Evolutionary conservation across 2,888 invertebrate genomes (phyloP).

Genomic region (Drosophila lutescens): DNA sequence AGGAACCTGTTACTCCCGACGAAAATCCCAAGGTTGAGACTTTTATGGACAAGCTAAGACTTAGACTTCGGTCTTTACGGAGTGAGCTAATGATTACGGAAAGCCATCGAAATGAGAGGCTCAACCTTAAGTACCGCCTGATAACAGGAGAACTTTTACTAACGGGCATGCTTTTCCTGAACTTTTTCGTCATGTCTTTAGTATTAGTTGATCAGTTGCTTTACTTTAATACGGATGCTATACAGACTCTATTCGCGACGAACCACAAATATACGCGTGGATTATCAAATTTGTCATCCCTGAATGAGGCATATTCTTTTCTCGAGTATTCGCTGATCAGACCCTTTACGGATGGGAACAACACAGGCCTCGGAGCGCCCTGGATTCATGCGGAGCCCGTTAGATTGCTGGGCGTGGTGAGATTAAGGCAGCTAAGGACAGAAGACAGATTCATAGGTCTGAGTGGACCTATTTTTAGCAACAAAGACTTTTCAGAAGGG

Average conservation of each 20-base stretch:
- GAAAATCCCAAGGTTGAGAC: slow-evolving; percentile 18
- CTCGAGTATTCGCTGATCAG: slow-evolving; percentile 62
- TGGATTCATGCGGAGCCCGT: slow-evolving; percentile 68
- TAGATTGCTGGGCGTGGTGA: slow-evolving; percentile 73
- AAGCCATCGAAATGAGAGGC: slow-evolving; percentile 68
- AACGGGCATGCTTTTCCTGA: slow-evolving; percentile 68
- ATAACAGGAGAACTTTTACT: slow-evolving; percentile 73
- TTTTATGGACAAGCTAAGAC: slow-evolving; percentile 53
- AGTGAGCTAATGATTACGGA: slow-evolving; percentile 59
- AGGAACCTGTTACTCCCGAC: slow-evolving; percentile 1
- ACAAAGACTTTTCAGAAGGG: slow-evolving; percentile 51
- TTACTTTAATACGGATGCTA: slow-evolving; percentile 70
- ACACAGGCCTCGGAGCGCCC: neutral
- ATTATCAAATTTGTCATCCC: slow-evolving; percentile 23
- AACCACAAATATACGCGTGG: slow-evolving; percentile 51
- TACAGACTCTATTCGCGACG: slow-evolving; percentile 43
- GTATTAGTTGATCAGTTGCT: slow-evolving; percentile 52
- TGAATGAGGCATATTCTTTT: slow-evolving; percentile 62
- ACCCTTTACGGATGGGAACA: slow-evolving; percentile 41
- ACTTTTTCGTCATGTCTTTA: slow-evolving; percentile 64
- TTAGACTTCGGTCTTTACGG: slow-evolving; percentile 56
- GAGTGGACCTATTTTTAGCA: slow-evolving; percentile 29
- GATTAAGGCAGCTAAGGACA: slow-evolving; percentile 71
- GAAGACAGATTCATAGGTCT: neutral
- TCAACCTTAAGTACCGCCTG: slow-evolving; percentile 69